Evolutionary conservation across 2,888 invertebrate species (phyloP).

Genomic region (Sphaerophoria taeniata): DNA sequence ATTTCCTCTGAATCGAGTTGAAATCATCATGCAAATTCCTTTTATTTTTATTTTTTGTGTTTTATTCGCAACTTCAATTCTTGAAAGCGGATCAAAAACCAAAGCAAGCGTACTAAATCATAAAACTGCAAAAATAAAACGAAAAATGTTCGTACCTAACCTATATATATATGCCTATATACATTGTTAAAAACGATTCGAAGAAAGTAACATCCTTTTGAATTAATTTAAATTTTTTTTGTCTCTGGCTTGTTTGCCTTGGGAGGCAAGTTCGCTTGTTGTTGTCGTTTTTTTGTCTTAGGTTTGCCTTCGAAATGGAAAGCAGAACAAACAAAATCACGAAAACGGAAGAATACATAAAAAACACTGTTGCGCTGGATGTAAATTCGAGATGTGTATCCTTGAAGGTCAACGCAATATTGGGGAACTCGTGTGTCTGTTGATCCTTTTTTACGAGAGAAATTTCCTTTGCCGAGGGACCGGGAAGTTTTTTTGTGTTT

Average conservation of each 20-base stretch:
- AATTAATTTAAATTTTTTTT: conserved; percentile 37
- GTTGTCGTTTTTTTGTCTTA: neutral
- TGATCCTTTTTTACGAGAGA: conserved; percentile 13
- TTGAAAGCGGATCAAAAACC: conserved; percentile 42
- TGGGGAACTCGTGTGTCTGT: conserved; percentile 17
- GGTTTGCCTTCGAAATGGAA: conserved; percentile 15
- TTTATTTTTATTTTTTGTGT: neutral
- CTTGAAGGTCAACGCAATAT: conserved; percentile 20
- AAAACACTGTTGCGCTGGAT: neutral
- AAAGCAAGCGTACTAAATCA: conserved; percentile 36
- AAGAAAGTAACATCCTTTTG: conserved; percentile 40
- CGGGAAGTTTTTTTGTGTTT: neutral
- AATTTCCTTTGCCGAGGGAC: neutral
- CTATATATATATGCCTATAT: neutral
- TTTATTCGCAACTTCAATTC: conserved; percentile 23
- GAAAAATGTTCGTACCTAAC: neutral
- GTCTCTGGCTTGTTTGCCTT: neutral
- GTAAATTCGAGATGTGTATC: neutral
- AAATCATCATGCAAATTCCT: conserved; percentile 27
- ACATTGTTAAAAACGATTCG: conserved; percentile 2
- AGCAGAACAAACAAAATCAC: neutral
- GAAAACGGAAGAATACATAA: neutral
- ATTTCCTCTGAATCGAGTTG: conserved; percentile 1
- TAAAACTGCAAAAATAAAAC: conserved; percentile 23
- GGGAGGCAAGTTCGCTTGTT: neutral